Percentiles rank a stretch among this genome's conserved stretches.
Evolutionary conservation across 2,888 invertebrate species (phyloP).

Genomic region (Drosophila ustulata): DNA sequence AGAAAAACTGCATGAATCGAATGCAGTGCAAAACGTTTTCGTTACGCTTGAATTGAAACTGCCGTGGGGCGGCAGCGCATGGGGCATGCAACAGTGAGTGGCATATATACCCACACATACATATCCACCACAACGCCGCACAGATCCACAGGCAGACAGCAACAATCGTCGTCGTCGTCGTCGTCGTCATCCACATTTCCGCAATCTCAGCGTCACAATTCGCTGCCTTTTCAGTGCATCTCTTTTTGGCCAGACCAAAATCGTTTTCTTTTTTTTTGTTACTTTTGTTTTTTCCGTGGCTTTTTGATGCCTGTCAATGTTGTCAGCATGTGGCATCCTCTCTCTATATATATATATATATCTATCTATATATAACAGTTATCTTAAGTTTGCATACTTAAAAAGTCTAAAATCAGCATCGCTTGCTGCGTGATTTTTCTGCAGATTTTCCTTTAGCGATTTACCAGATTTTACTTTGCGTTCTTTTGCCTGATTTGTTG

Average conservation of each 20-base stretch:
- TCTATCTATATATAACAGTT: background rate
- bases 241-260: conserved; percentile 30
- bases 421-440: conserved; percentile 34
- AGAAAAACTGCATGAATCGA: conserved; percentile 46
- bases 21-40: conserved; percentile 72
- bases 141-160: conserved; percentile 31
- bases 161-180: conserved; percentile 32
- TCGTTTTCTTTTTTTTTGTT: conserved; percentile 7
- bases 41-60: conserved; percentile 72
- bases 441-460: conserved; percentile 22
- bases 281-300: conserved; percentile 32
- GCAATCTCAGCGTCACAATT: conserved; percentile 65
- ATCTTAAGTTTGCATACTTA: conserved; percentile 16
- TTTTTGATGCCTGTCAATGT: conserved; percentile 36
- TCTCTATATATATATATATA: background rate
- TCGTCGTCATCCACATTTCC: conserved; percentile 41
- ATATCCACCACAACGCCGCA: conserved; percentile 8
- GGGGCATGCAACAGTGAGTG: conserved; percentile 27
- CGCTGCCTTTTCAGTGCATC: conserved; percentile 66
- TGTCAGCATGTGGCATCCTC: conserved; percentile 33
- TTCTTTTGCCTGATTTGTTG: conserved; percentile 5
- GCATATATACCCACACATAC: conserved; percentile 27
- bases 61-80: conserved; percentile 29
- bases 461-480: conserved; percentile 25
- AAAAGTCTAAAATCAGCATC: conserved; percentile 32